Conservation (phyloP, 2,113 vertebrate genomes). For the Mesitornis unicolor region DNA sequence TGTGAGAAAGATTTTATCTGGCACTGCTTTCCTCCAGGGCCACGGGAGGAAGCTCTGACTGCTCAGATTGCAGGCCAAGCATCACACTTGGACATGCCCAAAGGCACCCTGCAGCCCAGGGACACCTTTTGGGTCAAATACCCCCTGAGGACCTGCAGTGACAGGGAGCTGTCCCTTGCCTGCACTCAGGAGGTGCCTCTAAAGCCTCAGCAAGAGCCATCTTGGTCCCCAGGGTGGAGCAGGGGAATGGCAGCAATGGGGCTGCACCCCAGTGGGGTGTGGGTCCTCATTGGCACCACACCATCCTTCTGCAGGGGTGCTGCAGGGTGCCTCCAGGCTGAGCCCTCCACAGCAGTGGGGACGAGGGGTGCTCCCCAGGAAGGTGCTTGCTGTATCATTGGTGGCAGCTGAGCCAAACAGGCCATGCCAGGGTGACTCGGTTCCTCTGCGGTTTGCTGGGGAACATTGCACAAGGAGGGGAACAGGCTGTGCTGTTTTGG, state of each 20-base stretch:
- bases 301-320: accelerated
- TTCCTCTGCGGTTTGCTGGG: constrained; percentile 31
- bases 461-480: neutral
- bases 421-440: neutral
- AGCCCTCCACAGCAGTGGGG: neutral
- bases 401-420: neutral
- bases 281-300: accelerated
- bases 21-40: neutral
- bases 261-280: too few species aligned
- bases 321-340: accelerated
- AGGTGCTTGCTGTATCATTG: neutral
- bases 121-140: neutral
- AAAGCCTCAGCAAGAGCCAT: neutral
- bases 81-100: accelerated
- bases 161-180: neutral
- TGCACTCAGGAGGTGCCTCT: accelerated
- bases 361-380: neutral
- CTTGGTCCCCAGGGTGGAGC: neutral
- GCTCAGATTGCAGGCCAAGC: neutral
- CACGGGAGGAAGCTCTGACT: accelerated
- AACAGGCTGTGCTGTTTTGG: neutral
- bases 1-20: neutral
- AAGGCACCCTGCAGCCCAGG: neutral
- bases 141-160: neutral
- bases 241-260: accelerated